Evolutionary conservation across 2,888 invertebrate species (phyloP), one percentile per base, ranked within the genome.

Genomic region (Macropis europaea): DNA sequence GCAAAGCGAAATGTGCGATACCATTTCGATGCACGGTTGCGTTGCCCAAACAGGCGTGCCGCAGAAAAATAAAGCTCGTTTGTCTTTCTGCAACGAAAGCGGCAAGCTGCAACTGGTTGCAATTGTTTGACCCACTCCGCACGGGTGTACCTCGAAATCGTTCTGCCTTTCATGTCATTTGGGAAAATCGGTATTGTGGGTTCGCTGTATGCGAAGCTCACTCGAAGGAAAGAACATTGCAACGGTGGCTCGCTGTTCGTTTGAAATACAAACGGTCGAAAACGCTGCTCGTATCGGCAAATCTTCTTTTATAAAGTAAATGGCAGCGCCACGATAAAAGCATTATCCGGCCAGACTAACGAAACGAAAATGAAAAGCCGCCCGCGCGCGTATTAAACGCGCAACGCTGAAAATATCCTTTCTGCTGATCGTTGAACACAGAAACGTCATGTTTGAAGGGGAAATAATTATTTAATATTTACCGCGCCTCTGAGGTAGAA

Each of bases 401-500:
- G n/a, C n/a, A n/a, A n/a, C 13, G 9, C 32, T 11, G 59, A 24
- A 40, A 40, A 42, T 34, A 40, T 13, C 30, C 32, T 9, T 9
- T 38, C 17, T 1, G 40, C 13, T 24, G 28, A 11, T 24, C 2
- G 40, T 17, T 24, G 28, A 11, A 30, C 40, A 15, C 24, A n/a
- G 19, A 2, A 42, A 9, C 17, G 19, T 34, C 19, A 11, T n/a
- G 45, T 19, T 30, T 19, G 36, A 32, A 26, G 45, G 7, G 30
- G 15, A 56, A 47, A 56, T 62, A 63, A 47, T 63, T 56, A 62
- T 62, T 48, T 64, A 28, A 59, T 45, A 47, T 56, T 56, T 45
- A 56, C 45, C 26, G 24, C 7, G 52, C n/a, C 7, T 3, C 17
- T 9, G 34, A 3, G 11, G 9, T 1, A 11, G 11, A 24, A 15